Conservation (phyloP, 2,888 invertebrate species). For the Drosophila suboccidentalis region DNA sequence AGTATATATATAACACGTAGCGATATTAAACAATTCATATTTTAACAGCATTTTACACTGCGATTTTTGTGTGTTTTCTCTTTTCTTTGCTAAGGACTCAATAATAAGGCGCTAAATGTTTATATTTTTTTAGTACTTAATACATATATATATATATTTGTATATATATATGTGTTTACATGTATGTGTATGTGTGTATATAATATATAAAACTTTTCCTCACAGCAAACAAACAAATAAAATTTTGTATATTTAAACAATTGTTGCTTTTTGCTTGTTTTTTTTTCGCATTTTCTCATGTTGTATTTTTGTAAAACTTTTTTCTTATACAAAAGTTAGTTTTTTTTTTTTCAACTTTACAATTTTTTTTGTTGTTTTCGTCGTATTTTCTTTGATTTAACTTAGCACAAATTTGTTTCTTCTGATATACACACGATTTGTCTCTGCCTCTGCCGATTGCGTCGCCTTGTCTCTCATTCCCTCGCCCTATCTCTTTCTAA, state of each 20-base stretch:
- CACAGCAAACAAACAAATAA: constrained; percentile 35
- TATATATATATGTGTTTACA: constrained; percentile 27
- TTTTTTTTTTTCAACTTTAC: constrained; percentile 7
- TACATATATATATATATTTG: constrained; percentile 35
- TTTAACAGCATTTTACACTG: constrained; percentile 37
- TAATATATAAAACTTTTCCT: constrained; percentile 39
- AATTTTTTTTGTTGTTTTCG: constrained; percentile 7
- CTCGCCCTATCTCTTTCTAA: constrained; percentile 33
- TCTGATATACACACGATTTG: constrained; percentile 30
- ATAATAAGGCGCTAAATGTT: constrained; percentile 72
- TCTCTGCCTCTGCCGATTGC: constrained; percentile 1
- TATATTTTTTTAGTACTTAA: constrained; percentile 13
- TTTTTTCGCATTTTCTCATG: constrained; percentile 12
- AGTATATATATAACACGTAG: constrained; percentile 48
- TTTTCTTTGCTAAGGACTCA: constrained; percentile 67
- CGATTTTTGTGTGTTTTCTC: constrained; percentile 14
- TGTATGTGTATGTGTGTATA: constrained; percentile 34
- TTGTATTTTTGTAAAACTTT: constrained; percentile 1
- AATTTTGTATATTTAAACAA: constrained; percentile 29
- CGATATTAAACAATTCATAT: constrained; percentile 53
- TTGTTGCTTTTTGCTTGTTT: constrained; percentile 15
- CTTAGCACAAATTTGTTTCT: constrained; percentile 38
- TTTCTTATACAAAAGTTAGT: constrained; percentile 14
- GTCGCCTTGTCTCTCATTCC: constrained; percentile 17
- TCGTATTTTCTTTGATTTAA: constrained; percentile 16